A percentile compares a stretch with the other conserved stretches of the same genome.
These are phyloP conservation scores for Hypsopygia costalis DNA, from an alignment of 2,888 invertebrate species.

Conservation along the genomic window DNA sequence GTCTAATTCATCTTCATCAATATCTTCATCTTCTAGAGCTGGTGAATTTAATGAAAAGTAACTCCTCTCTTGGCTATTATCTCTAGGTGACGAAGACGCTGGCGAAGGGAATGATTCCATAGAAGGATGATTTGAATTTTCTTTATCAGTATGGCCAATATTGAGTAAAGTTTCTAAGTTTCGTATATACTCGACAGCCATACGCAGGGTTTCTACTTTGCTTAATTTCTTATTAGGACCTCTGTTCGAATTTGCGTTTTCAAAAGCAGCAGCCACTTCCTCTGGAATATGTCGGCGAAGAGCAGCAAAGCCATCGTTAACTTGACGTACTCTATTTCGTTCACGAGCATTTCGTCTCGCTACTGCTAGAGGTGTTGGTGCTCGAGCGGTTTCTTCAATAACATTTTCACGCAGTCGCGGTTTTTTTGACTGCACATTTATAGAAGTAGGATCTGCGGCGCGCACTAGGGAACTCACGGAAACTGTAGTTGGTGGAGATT, in stretches of 20 bases:
- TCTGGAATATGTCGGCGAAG: conserved; percentile 92
- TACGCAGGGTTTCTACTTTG: conserved; percentile 93
- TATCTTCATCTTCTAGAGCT: conserved; percentile 65
- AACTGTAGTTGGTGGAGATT: conserved; percentile 54
- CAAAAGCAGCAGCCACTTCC: conserved; percentile 87
- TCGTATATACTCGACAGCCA: conserved; percentile 94
- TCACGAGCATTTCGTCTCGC: conserved; percentile 95
- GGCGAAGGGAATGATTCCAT: conserved; percentile 76
- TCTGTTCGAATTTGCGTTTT: conserved; percentile 82
- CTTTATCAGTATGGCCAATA: conserved; percentile 82
- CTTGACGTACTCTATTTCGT: conserved; percentile 95
- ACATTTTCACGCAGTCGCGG: conserved; percentile 62
- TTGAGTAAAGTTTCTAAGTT: conserved; percentile 88
- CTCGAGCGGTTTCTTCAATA: conserved; percentile 64
- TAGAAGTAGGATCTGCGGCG: conserved; percentile 47
- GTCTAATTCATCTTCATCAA: conserved; percentile 69
- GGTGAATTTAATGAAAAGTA: conserved; percentile 69
- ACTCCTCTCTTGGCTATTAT: conserved; percentile 77
- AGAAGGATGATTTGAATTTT: conserved; percentile 56
- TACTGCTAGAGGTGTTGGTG: conserved; percentile 89
- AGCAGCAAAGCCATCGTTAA: conserved; percentile 95
- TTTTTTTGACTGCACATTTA: conserved; percentile 51
- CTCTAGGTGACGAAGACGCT: conserved; percentile 71
- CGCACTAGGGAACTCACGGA: conserved; percentile 70
- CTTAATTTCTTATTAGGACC: conserved; percentile 89